Evolutionary conservation across 2,797 vertebrate genomes (phyloP), one percentile per base, ranked within the genome.

Genomic region (Sebastes reedi): DNA sequence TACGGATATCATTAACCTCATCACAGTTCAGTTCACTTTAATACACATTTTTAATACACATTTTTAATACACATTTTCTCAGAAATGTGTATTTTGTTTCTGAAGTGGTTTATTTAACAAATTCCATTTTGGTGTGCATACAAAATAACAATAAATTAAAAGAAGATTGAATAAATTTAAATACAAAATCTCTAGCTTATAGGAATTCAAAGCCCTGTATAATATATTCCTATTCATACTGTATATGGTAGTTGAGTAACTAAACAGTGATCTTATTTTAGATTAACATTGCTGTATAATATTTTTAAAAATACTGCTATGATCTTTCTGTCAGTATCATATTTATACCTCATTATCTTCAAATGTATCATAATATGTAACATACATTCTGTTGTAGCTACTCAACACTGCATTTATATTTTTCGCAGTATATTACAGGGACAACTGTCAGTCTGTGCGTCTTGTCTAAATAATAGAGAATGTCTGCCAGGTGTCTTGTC

Each of bases 91-190:
- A 64, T 27, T 61, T 8, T 2, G 5, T 6, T 67, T 79, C 29
- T 66, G 20, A 16, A 60, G 14, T 55, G 50, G 11, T 50, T 80
- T 64, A 62, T 69, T 68, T 32, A 67, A 69, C 46, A 56, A 68
- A 25, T 64, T 75, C 6, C n/a, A 46, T 55, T 27, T 11, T n/a
- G 30, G 56, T 56, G 62, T 77, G 69, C 36, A 67, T 62, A 72
- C 5, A 77, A 64, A 76, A 61, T 8, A 75, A 59, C 27, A 72
- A 67, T 62, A 56, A 27, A 60, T 66, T 30, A 71, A 42, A 12
- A 65, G 22, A n/a, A 29, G 59, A 76, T 8, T 18, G 24, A 75
- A 22, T n/a, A 6, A 4, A 67, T 52, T 27, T 18, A 5, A 58
- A 42, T 61, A 59, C 60, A 54, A 39, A 75, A 34, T 24, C 20